Conservation (phyloP, 2,888 invertebrate species). For the Crioceris asparagi region DNA sequence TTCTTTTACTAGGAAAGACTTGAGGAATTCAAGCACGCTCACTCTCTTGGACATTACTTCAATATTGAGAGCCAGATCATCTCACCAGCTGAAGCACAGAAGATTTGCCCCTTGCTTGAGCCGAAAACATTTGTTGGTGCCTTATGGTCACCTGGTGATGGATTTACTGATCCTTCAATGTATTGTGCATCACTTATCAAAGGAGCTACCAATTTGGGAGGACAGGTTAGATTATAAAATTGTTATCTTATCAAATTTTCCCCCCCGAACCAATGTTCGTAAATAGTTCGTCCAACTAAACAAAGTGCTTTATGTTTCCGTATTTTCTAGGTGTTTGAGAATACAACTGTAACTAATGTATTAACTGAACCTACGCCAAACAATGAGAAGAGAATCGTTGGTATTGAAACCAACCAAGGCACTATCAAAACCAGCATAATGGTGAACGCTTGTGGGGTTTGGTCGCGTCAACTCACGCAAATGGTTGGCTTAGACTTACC, state of each 20-base stretch:
- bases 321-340: conserved; percentile 54
- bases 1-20: conserved; percentile 50
- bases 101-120: conserved; percentile 67
- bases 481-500: conserved; percentile 63
- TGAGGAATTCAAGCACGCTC: conserved; percentile 72
- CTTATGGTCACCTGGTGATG: conserved; percentile 70
- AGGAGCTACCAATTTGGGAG: conserved; percentile 37
- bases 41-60: conserved; percentile 68
- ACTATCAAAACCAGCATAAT: conserved; percentile 66
- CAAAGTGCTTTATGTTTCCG: neutral
- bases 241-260: too few relatives aligned
- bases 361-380: conserved; percentile 47
- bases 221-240: conserved; percentile 14
- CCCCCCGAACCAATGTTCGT: too few relatives aligned
- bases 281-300: neutral
- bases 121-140: conserved; percentile 64
- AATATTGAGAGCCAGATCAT: conserved; percentile 67
- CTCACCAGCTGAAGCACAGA: conserved; percentile 60
- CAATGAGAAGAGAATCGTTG: conserved; percentile 59
- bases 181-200: conserved; percentile 63
- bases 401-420: conserved; percentile 65
- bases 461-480: conserved; percentile 66
- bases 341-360: conserved; percentile 63
- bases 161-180: conserved; percentile 76
- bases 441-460: conserved; percentile 73